Percentiles rank a stretch among this genome's conserved stretches.
Evolutionary conservation across 2,888 invertebrate species (phyloP).

Genomic region (Zaprionus obscuricornis): DNA sequence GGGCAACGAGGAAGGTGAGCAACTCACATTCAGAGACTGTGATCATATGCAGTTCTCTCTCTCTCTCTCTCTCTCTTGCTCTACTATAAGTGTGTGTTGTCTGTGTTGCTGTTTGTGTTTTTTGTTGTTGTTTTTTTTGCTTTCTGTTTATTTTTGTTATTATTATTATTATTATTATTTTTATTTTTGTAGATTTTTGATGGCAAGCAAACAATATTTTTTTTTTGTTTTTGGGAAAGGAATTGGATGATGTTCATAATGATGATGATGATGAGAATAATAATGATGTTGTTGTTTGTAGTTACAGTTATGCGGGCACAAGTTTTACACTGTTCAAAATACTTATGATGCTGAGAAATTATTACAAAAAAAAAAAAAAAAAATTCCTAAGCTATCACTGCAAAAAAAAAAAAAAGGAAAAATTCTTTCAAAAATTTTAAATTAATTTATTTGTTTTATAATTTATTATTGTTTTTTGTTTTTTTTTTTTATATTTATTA

Average conservation of each 20-base stretch:
- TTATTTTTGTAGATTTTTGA: constrained; percentile 19
- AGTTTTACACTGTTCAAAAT: constrained; percentile 39
- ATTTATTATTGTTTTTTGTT: constrained; percentile 17
- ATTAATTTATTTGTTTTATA: too few relatives aligned
- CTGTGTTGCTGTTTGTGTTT: constrained; percentile 6
- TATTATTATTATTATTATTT: constrained; percentile 9
- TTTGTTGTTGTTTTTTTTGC: neutral
- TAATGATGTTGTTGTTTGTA: too few relatives aligned
- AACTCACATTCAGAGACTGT: constrained; percentile 4
- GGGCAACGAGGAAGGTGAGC: constrained; percentile 85
- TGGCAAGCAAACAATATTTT: constrained; percentile 32
- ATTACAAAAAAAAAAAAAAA: too few relatives aligned
- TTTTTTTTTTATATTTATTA: too few relatives aligned
- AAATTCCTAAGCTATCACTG: too few relatives aligned
- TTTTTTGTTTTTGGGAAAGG: constrained; percentile 21
- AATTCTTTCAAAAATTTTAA: too few relatives aligned
- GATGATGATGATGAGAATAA: too few relatives aligned
- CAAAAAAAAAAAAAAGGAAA: too few relatives aligned
- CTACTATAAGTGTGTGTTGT: constrained; percentile 2
- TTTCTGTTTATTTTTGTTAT: constrained; percentile 19
- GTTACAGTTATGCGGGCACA: constrained; percentile 48
- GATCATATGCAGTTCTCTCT: neutral
- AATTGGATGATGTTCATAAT: constrained; percentile 37
- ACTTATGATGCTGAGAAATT: too few relatives aligned
- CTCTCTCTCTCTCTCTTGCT: neutral